These are phyloP conservation scores for Rutilus rutilus DNA, from an alignment of 2,113 vertebrate genomes.

Conservation along the genomic window DNA sequence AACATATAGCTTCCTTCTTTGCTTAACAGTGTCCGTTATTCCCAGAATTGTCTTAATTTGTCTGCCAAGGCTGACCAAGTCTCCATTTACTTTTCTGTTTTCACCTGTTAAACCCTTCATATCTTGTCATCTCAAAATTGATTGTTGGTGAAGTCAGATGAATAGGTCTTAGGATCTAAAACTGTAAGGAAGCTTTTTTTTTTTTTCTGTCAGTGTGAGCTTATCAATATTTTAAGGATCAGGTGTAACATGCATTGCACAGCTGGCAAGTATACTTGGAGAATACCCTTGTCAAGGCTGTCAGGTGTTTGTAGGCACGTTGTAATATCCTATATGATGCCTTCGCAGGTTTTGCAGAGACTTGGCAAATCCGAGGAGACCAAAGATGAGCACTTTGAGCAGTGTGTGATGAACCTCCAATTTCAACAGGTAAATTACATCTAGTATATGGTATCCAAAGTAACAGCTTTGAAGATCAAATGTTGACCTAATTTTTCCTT, in stretches of 20 bases:
- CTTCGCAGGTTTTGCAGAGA: constrained; percentile 87
- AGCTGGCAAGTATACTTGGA: neutral
- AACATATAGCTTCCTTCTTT: constrained; percentile 3
- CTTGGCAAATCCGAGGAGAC: constrained; percentile 89
- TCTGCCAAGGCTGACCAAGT: neutral
- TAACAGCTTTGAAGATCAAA: neutral
- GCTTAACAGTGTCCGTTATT: neutral
- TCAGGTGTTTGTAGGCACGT: neutral
- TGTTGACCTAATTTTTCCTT: neutral
- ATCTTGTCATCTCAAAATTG: neutral
- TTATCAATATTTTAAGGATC: neutral
- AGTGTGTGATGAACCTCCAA: constrained; percentile 77
- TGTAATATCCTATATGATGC: constrained; percentile 29
- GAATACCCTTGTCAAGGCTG: neutral
- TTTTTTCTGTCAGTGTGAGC: neutral
- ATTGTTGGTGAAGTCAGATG: neutral
- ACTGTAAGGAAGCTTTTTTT: neutral
- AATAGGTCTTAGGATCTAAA: neutral
- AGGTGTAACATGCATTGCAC: neutral
- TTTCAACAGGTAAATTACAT: constrained; percentile 86
- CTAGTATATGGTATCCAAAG: neutral
- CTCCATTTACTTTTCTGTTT: neutral
- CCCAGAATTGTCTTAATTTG: neutral
- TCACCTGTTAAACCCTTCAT: neutral
- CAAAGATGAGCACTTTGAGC: constrained; percentile 89